These are phyloP conservation scores for Lordiphosa stackelbergi DNA, from an alignment of 1,140 invertebrate genomes.

Conservation along the genomic window DNA sequence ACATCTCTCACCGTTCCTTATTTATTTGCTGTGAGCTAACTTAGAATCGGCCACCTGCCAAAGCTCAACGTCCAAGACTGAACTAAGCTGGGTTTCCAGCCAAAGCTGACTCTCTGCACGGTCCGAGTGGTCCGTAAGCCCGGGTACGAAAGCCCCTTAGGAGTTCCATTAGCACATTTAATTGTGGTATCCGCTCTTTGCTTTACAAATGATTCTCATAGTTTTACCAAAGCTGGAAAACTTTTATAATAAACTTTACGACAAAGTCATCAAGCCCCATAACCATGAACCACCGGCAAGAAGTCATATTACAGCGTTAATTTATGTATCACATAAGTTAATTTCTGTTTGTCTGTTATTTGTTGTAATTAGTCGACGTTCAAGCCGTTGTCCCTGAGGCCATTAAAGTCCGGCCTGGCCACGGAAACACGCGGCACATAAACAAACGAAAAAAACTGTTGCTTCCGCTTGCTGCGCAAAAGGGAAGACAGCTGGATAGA, in stretches of 20 bases:
- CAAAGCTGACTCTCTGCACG: too few species aligned
- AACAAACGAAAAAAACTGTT: constrained; percentile 69
- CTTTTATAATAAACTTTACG: constrained; percentile 7
- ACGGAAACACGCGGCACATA: constrained; percentile 47
- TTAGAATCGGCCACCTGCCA: too few species aligned
- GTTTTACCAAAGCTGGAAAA: too few species aligned
- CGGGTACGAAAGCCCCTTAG: too few species aligned
- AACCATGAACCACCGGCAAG: constrained; percentile 21
- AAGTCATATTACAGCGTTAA: constrained; percentile 60
- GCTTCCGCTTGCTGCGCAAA: constrained; percentile 46
- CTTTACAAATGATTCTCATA: too few species aligned
- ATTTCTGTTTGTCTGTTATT: constrained; percentile 69
- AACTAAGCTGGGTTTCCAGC: too few species aligned
- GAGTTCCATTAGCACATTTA: too few species aligned
- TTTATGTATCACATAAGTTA: constrained; percentile 74
- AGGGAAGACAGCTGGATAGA: constrained; percentile 1
- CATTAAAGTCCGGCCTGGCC: constrained; percentile 59
- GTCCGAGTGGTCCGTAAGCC: too few species aligned
- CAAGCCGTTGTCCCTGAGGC: constrained; percentile 55
- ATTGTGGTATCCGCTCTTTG: too few species aligned
- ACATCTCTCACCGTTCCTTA: too few species aligned
- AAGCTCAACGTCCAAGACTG: too few species aligned
- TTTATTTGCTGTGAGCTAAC: too few species aligned
- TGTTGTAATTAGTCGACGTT: constrained; percentile 68
- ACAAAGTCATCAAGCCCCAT: constrained; percentile 13